A percentile compares a stretch with the other conserved stretches of the same genome.
phyloP scores from a whole-genome alignment of 2,113 vertebrate genomes.

The Notarius lentiginosus region DNA sequence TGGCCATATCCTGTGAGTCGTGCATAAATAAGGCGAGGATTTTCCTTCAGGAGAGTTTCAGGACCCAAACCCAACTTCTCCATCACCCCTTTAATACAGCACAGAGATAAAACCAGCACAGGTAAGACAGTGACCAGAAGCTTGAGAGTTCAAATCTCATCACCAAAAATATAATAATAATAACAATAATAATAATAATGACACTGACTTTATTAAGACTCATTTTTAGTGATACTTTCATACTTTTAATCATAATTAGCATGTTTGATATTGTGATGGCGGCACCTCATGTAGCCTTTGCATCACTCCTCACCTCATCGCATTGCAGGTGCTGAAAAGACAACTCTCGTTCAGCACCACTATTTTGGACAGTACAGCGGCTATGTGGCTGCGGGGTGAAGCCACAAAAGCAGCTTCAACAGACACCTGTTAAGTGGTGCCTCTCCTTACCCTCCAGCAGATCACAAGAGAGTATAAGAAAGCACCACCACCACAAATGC shows the following conservation, averaged over 20 bases:
- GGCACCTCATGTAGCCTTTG: too few species aligned
- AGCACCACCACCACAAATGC: too few species aligned
- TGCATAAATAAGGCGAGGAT: slow-evolving; percentile 89
- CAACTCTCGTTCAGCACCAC: too few species aligned
- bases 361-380: too few species aligned
- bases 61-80: slow-evolving; percentile 91
- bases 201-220: background rate
- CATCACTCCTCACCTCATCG: too few species aligned
- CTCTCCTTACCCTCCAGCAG: too few species aligned
- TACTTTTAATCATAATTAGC: background rate
- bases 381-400: too few species aligned
- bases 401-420: too few species aligned
- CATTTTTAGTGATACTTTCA: background rate
- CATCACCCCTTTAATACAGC: slow-evolving; percentile 83
- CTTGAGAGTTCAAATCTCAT: background rate
- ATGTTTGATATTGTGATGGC: background rate
- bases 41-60: slow-evolving; percentile 76
- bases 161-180: background rate
- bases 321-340: too few species aligned
- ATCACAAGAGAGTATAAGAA: too few species aligned
- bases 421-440: too few species aligned
- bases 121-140: background rate
- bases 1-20: slow-evolving; percentile 92
- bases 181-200: background rate
- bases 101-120: background rate